These are phyloP conservation scores for sheep (Ovis aries) DNA, from an alignment of 2,113 vertebrate species.

Conservation along the genomic window ARS-UI_Ramb_v3.0 NC_056059.1:84328501-84329000, in stretches of 20 bases:
- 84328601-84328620: background rate
- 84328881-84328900: background rate
- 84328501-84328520: background rate
- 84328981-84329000: background rate
- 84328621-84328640: background rate
- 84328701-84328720: background rate
- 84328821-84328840: background rate
- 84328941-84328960: background rate
- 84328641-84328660: background rate
- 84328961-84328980: background rate
- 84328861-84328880: background rate
- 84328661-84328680: background rate
- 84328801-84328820: background rate
- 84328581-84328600: background rate
- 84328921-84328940: background rate
- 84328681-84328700: background rate
- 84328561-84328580: background rate
- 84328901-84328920: background rate
- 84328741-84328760: background rate
- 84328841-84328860: background rate
- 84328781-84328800: background rate
- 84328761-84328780: background rate
- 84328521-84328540: background rate
- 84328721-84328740: background rate
- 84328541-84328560: background rate